A percentile compares a stretch with the other conserved stretches of the same genome.
Evolutionary conservation across 2,797 vertebrate genomes (phyloP).

Genomic region (Muraenolepis orangiensis): DNA sequence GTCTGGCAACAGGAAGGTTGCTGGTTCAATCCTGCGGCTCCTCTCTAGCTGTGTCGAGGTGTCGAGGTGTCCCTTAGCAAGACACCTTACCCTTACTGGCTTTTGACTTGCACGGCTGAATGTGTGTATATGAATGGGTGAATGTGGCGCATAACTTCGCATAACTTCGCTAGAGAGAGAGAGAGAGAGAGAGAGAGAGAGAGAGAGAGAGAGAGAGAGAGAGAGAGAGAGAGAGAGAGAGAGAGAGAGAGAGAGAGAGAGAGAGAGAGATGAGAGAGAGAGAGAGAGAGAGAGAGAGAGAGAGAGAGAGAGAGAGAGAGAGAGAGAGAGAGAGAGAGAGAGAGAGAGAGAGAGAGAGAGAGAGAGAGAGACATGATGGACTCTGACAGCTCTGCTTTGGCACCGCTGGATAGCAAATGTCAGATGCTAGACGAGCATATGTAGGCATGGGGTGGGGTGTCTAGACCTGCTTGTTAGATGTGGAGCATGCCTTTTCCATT

Average conservation of each 20-base stretch:
- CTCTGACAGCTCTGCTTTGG: conserved; percentile 55
- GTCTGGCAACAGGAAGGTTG: no score
- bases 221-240: no score
- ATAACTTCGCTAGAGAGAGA: no score
- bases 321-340: conserved; percentile 14
- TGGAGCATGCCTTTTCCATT: not conserved
- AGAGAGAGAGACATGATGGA: conserved; percentile 56
- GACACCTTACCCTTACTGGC: no score
- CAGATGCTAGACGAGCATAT: conserved; percentile 53
- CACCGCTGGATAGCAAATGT: conserved; percentile 56
- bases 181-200: not conserved
- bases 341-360: not conserved
- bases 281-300: no score
- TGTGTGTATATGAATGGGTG: no score
- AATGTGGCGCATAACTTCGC: no score
- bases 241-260: no score
- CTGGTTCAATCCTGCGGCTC: no score
- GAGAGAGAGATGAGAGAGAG: not conserved
- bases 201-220: not conserved
- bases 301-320: not conserved
- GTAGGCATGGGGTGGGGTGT: conserved; percentile 26
- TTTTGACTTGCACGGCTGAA: no score
- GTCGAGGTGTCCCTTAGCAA: no score
- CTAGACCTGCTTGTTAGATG: conserved; percentile 8
- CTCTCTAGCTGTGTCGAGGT: no score